Evolutionary conservation across 2,888 invertebrate species (phyloP).

Genomic region (Clostera curtula): DNA sequence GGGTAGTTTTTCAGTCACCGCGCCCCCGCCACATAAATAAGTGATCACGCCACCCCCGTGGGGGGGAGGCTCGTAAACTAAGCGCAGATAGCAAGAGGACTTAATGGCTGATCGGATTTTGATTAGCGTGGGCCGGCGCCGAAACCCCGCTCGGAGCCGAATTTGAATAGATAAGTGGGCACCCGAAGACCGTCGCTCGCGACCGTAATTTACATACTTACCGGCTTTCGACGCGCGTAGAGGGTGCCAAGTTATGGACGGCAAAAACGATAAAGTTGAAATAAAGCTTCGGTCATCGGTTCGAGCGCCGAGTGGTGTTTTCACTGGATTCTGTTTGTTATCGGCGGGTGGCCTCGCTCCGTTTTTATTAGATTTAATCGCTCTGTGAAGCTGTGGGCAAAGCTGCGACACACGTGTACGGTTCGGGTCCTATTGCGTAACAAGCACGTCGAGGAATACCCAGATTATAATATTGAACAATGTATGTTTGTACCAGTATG

Average conservation of each 20-base stretch:
- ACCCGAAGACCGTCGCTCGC: constrained; percentile 67
- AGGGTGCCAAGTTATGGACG: constrained; percentile 68
- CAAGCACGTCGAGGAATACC: no score
- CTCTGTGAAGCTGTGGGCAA: constrained; percentile 22
- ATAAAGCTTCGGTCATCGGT: constrained; percentile 69
- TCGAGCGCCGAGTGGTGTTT: constrained; percentile 52
- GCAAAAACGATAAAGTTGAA: constrained; percentile 72
- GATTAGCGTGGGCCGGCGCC: constrained; percentile 72
- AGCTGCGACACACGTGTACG: no score
- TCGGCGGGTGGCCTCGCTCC: constrained; percentile 29
- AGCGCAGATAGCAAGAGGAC: constrained; percentile 72
- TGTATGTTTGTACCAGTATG: no score
- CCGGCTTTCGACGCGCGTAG: constrained; percentile 67
- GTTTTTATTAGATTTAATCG: constrained; percentile 49
- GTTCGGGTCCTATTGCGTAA: no score
- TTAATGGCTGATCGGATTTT: constrained; percentile 76
- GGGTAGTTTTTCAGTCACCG: constrained; percentile 68
- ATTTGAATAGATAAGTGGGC: constrained; percentile 76
- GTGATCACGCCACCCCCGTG: constrained; percentile 49
- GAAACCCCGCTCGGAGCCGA: constrained; percentile 62
- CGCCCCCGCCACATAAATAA: constrained; percentile 68
- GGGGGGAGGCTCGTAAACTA: constrained; percentile 64
- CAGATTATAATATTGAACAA: no score
- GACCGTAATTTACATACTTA: constrained; percentile 75
- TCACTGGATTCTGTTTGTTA: constrained; percentile 61